These are phyloP conservation scores for Pseudopodoces humilis DNA, from an alignment of 2,113 vertebrate species.

Conservation along the genomic window DNA sequence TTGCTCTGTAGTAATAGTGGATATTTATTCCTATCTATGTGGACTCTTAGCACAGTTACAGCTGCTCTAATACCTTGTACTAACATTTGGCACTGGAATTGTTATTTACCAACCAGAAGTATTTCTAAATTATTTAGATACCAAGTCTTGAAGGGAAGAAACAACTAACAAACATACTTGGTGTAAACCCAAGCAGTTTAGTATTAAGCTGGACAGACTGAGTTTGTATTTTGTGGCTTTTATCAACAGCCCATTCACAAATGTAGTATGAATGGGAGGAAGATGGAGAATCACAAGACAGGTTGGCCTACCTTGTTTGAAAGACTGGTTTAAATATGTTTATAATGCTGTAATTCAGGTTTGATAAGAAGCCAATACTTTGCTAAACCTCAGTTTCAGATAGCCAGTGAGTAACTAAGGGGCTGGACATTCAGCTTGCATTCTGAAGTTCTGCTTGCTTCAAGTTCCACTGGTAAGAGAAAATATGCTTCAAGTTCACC, in stretches of 20 bases:
- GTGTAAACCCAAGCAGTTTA: neutral
- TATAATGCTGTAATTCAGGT: neutral
- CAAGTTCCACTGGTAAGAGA: neutral
- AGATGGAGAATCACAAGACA: neutral
- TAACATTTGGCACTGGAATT: slow-evolving; percentile 71
- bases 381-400: neutral
- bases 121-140: slow-evolving; percentile 70
- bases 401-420: neutral
- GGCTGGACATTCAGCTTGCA: neutral
- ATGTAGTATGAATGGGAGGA: neutral
- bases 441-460: neutral
- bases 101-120: slow-evolving; percentile 66
- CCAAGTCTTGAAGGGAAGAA: slow-evolving; percentile 14
- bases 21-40: neutral
- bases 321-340: neutral
- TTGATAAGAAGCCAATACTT: neutral
- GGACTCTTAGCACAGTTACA: slow-evolving; percentile 47
- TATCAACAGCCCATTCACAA: slow-evolving; percentile 24
- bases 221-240: slow-evolving; percentile 32
- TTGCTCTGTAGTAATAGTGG: neutral
- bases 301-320: neutral
- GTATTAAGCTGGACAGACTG: slow-evolving; percentile 35
- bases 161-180: slow-evolving; percentile 42
- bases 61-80: slow-evolving; percentile 66
- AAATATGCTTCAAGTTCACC: neutral